Conservation (phyloP, 64 coral and sea anemone genomes). For the Actinia tenebrosa region DNA sequence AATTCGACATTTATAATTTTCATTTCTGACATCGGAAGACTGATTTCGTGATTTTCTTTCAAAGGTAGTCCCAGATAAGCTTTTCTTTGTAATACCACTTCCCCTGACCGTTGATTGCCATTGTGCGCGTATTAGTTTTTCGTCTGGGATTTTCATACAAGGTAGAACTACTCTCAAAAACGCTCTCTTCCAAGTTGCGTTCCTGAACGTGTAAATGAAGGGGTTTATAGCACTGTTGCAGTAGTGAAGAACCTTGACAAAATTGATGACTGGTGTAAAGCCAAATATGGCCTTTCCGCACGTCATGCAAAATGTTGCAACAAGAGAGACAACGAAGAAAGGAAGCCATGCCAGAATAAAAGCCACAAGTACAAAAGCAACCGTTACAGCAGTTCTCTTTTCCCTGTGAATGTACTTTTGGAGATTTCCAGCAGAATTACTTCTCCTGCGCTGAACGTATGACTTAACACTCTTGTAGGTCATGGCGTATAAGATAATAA, state of each 20-base stretch:
- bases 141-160: not conserved
- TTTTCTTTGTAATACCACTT: not conserved
- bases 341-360: constrained; percentile 65
- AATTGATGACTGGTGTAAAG: constrained; percentile 26
- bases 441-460: constrained; percentile 26
- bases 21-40: not conserved
- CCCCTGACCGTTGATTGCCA: not conserved
- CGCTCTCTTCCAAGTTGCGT: constrained; percentile 49
- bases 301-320: constrained; percentile 37
- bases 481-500: constrained; percentile 10
- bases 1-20: too few species aligned
- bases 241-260: constrained; percentile 69
- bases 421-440: constrained; percentile 37
- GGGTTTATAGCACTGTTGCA: constrained; percentile 69
- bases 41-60: not conserved
- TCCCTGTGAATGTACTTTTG: constrained; percentile 37
- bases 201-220: constrained; percentile 51
- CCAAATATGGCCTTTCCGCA: constrained; percentile 9
- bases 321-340: constrained; percentile 66
- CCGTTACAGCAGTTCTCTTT: constrained; percentile 26
- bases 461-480: constrained; percentile 44
- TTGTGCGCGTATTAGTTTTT: not conserved
- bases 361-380: constrained; percentile 34
- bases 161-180: constrained; percentile 20
- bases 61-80: not conserved